phyloP scores from a whole-genome alignment of 2,888 invertebrate species.

The Nemotelus nigrinus region DNA sequence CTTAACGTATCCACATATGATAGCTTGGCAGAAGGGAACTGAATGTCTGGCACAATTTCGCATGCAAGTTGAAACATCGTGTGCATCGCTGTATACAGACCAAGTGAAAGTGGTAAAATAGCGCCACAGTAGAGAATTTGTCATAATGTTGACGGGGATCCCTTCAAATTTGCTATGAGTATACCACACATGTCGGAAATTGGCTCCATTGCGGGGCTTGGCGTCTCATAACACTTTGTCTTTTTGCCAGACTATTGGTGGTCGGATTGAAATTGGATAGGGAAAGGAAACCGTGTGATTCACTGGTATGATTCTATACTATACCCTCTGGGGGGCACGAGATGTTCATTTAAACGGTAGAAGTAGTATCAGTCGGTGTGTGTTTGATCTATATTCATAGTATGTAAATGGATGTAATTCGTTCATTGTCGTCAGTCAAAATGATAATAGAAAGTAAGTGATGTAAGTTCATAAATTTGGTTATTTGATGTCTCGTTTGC shows the following conservation, averaged over 20 bases:
- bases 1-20: constrained; percentile 36
- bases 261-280: constrained; percentile 8
- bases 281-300: not conserved
- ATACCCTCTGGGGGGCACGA: constrained; percentile 2
- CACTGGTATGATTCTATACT: not conserved
- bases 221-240: constrained; percentile 40
- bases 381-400: constrained; percentile 54
- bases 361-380: not conserved
- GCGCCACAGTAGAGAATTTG: constrained; percentile 15
- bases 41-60: not conserved
- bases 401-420: constrained; percentile 58
- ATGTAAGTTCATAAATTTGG: constrained; percentile 22
- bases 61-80: not conserved
- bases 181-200: constrained; percentile 47
- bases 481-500: constrained; percentile 12
- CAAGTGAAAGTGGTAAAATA: not conserved
- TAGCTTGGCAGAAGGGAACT: not conserved
- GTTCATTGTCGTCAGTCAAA: constrained; percentile 56
- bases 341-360: constrained; percentile 1
- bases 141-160: constrained; percentile 30
- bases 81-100: constrained; percentile 2
- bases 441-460: constrained; percentile 31
- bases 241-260: constrained; percentile 34
- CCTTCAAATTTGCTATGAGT: constrained; percentile 3
- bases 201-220: constrained; percentile 44